Conservation (phyloP, 2,888 invertebrate species). For the Cerastis leucographa region DNA sequence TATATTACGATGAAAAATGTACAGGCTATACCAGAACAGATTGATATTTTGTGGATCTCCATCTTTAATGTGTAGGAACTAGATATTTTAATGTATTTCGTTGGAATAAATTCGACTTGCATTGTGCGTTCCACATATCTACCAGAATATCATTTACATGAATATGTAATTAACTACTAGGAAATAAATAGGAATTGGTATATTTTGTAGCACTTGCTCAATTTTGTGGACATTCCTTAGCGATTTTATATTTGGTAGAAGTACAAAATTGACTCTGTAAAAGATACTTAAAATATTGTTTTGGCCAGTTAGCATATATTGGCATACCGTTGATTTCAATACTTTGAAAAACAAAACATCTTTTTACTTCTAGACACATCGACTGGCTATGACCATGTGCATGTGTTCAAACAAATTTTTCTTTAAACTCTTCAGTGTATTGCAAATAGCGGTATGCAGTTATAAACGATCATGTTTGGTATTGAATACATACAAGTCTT, state of each 20-base stretch:
- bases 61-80: slow-evolving; percentile 35
- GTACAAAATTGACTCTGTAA: slow-evolving; percentile 47
- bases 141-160: slow-evolving; percentile 59
- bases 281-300: slow-evolving; percentile 32
- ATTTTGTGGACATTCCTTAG: slow-evolving; percentile 79
- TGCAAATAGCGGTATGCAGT: slow-evolving; percentile 32
- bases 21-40: slow-evolving; percentile 27
- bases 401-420: neutral
- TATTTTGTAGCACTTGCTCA: slow-evolving; percentile 78
- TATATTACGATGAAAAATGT: neutral
- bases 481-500: slow-evolving; percentile 70
- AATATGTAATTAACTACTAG: slow-evolving; percentile 48
- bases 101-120: slow-evolving; percentile 46
- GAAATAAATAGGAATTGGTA: slow-evolving; percentile 55
- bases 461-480: slow-evolving; percentile 54
- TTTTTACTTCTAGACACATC: slow-evolving; percentile 1
- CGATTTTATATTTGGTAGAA: slow-evolving; percentile 56
- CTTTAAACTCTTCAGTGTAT: neutral
- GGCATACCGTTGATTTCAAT: slow-evolving; percentile 34
- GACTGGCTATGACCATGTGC: neutral
- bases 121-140: slow-evolving; percentile 62
- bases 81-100: slow-evolving; percentile 25
- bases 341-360: neutral
- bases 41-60: slow-evolving; percentile 40
- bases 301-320: slow-evolving; percentile 31